phyloP scores from a whole-genome alignment of 2,113 vertebrate genomes.

The Antechinus flavipes region DNA sequence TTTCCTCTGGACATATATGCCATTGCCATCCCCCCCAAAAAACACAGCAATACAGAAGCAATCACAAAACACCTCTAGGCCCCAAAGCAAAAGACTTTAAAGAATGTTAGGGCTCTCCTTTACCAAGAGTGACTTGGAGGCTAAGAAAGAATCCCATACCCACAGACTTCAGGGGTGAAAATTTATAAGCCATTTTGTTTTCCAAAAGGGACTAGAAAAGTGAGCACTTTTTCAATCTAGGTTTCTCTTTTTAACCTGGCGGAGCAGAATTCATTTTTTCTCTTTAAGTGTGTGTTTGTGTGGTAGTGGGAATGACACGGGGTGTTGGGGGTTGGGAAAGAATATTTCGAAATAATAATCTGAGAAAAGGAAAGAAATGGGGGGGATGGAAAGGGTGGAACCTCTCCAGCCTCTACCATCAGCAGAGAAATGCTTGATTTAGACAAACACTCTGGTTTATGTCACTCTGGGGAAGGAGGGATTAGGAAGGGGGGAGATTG shows the following conservation, averaged over 20 bases:
- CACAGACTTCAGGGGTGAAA: background rate
- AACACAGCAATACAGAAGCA: background rate
- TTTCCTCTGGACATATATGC: background rate
- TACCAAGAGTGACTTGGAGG: background rate
- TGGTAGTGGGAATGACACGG: background rate
- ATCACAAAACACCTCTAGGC: background rate
- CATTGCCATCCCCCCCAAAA: too few species aligned
- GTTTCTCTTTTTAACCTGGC: background rate
- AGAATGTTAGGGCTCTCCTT: background rate
- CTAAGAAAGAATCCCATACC: background rate
- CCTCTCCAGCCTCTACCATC: background rate
- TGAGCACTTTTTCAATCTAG: background rate
- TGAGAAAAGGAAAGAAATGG: background rate
- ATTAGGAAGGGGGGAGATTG: background rate
- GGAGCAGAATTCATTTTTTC: background rate
- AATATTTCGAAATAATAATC: background rate
- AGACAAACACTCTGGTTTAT: background rate
- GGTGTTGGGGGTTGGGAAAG: background rate
- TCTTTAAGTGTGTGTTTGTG: background rate
- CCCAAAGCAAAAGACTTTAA: background rate
- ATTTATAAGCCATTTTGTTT: background rate
- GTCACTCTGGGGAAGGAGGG: too few species aligned
- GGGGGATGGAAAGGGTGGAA: background rate
- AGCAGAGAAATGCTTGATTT: background rate
- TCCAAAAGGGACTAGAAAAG: conserved; percentile 7